Percentiles rank a stretch among this genome's conserved stretches.
Evolutionary conservation across 23 tunicate species (phyloP).

Genomic region (Ascidia mentula): DNA sequence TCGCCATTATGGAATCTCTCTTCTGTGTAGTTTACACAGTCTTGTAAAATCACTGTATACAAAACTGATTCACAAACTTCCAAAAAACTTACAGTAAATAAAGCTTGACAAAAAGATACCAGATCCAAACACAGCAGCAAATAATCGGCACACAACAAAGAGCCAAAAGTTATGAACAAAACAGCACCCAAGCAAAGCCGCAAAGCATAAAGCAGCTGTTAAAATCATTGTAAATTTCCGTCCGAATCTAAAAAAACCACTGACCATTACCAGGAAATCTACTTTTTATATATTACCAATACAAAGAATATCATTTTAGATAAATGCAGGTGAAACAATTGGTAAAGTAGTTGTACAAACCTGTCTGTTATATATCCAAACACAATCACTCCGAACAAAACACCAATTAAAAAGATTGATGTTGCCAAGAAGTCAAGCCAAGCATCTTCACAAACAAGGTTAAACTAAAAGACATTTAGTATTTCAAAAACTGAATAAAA

Average conservation of each 20-base stretch:
- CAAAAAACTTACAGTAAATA: slow-evolving; percentile 54
- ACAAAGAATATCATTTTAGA: too few species aligned
- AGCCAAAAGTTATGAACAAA: slow-evolving; percentile 53
- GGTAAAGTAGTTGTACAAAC: not conserved
- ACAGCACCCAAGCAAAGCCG: slow-evolving; percentile 37
- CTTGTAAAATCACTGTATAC: too few species aligned
- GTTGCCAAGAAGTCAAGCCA: slow-evolving; percentile 41
- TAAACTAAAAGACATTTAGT: slow-evolving; percentile 30
- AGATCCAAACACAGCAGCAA: slow-evolving; percentile 61
- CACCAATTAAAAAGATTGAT: slow-evolving; percentile 27
- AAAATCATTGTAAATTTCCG: slow-evolving; percentile 43
- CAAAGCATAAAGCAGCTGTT: slow-evolving; percentile 28
- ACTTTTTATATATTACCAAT: too few species aligned
- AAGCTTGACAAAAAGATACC: slow-evolving; percentile 58
- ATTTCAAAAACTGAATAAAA: too few species aligned
- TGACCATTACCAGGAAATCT: too few species aligned
- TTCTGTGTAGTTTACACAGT: too few species aligned
- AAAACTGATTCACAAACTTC: too few species aligned
- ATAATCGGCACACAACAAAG: slow-evolving; percentile 53
- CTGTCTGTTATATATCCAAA: slow-evolving; percentile 42
- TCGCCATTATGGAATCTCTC: too few species aligned
- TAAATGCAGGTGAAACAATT: too few species aligned
- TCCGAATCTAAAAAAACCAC: slow-evolving; percentile 33
- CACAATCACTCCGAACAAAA: slow-evolving; percentile 31
- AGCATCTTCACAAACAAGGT: slow-evolving; percentile 41